Conservation (phyloP, 2,113 vertebrate genomes). For the Microcebus griseorufus region DNA sequence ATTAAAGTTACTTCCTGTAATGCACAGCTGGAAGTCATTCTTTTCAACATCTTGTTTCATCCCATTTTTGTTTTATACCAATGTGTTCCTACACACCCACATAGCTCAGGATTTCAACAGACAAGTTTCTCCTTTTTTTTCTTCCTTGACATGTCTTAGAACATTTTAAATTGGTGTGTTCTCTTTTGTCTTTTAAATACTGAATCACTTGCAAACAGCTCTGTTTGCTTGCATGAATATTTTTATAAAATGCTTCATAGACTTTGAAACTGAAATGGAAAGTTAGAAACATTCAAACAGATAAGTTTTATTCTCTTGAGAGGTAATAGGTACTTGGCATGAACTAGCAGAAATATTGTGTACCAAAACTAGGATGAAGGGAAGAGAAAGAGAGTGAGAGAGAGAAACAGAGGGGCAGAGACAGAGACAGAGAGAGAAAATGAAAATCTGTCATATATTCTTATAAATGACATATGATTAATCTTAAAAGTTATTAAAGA, state of each 20-base stretch:
- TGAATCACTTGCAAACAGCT: constrained; percentile 80
- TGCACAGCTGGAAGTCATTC: constrained; percentile 86
- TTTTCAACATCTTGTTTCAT: constrained; percentile 84
- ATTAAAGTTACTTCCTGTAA: constrained; percentile 80
- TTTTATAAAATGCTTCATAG: constrained; percentile 76
- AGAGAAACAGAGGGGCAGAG: not conserved
- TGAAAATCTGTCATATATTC: not conserved
- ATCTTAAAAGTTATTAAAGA: not conserved
- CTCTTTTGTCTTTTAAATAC: constrained; percentile 82
- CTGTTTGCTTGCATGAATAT: constrained; percentile 74
- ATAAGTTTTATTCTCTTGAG: constrained; percentile 73
- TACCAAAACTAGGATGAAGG: constrained; percentile 14
- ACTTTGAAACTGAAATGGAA: constrained; percentile 79
- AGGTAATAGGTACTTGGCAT: constrained; percentile 65
- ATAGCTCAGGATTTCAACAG: constrained; percentile 72
- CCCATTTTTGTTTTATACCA: constrained; percentile 80
- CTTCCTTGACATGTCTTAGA: constrained; percentile 79
- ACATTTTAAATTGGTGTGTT: constrained; percentile 80
- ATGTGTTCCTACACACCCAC: constrained; percentile 80
- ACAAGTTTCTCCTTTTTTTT: constrained; percentile 74
- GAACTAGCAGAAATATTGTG: constrained; percentile 58
- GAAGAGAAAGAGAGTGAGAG: constrained; percentile 3
- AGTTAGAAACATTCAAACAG: constrained; percentile 78
- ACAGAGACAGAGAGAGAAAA: constrained; percentile 7
- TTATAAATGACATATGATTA: not conserved